Evolutionary conservation across 2,113 vertebrate species (phyloP).

Genomic region (Sigmodon hispidus): DNA sequence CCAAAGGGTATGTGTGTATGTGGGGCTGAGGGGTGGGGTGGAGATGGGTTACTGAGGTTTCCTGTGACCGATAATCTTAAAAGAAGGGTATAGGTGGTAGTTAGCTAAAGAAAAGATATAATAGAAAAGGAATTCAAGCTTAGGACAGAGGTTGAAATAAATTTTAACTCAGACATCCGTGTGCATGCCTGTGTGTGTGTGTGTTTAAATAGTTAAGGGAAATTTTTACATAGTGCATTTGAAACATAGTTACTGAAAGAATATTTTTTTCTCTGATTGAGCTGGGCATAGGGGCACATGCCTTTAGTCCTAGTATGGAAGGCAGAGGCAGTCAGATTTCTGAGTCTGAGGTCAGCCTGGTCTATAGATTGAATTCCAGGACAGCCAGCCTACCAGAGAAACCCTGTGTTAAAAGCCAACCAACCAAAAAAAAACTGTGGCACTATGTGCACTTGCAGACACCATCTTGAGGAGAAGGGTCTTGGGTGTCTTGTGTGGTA

Average conservation of each 20-base stretch:
- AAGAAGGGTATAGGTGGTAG: neutral
- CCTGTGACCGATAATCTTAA: neutral
- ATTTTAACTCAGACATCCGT: neutral
- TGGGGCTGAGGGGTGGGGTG: rapidly evolving
- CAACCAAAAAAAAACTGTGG: neutral
- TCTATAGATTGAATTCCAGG: neutral
- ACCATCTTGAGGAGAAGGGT: neutral
- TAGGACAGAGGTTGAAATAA: neutral
- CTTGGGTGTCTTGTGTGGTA: neutral
- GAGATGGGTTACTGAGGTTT: neutral
- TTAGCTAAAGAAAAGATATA: neutral
- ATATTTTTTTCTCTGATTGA: neutral
- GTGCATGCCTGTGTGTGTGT: neutral
- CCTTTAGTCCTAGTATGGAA: neutral
- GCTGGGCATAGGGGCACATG: neutral
- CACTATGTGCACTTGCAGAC: neutral
- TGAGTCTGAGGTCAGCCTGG: neutral
- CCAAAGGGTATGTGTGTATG: neutral
- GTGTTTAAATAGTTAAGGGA: neutral
- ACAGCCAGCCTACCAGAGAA: neutral
- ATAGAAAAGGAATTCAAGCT: neutral
- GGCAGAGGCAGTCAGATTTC: neutral
- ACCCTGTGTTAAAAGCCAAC: neutral
- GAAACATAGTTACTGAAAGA: neutral
- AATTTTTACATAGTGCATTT: neutral